Conservation (phyloP, 1,140 invertebrate genomes). For the Orius laevigatus region DNA sequence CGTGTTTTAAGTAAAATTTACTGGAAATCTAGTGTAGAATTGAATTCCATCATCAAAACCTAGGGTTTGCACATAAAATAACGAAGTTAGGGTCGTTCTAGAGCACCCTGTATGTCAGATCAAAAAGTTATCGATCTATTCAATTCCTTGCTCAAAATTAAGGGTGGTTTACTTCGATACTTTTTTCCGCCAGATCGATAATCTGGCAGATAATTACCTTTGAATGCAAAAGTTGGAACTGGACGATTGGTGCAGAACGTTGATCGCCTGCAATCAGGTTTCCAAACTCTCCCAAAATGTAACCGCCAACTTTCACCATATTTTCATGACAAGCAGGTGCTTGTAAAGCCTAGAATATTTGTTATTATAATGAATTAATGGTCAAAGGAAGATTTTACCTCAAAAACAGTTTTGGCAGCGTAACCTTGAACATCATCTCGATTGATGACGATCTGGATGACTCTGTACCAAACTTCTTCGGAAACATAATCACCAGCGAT, state of each 20-base stretch:
- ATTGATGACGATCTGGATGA: slow-evolving; percentile 99
- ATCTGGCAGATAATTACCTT: slow-evolving; percentile 44
- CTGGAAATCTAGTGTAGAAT: no score
- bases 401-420: slow-evolving; percentile 98
- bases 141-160: no score
- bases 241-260: slow-evolving; percentile 85
- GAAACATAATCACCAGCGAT: slow-evolving; percentile 99
- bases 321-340: slow-evolving; percentile 99
- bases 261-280: slow-evolving; percentile 98
- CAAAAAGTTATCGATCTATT: no score
- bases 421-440: slow-evolving; percentile 98
- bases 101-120: no score
- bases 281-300: slow-evolving; percentile 98
- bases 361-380: slow-evolving; percentile 11
- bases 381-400: slow-evolving; percentile 33
- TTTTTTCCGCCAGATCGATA: no score
- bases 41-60: no score
- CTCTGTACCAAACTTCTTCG: slow-evolving; percentile 96
- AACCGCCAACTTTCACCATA: slow-evolving; percentile 99
- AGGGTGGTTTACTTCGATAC: no score
- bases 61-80: no score
- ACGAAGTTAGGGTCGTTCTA: no score
- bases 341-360: slow-evolving; percentile 58
- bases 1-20: no score
- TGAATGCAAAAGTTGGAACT: slow-evolving; percentile 93